Percentiles rank a stretch among this genome's conserved stretches.
Conservation (phyloP, 2,888 invertebrate genomes). For the Tiliacea citrago region DNA sequence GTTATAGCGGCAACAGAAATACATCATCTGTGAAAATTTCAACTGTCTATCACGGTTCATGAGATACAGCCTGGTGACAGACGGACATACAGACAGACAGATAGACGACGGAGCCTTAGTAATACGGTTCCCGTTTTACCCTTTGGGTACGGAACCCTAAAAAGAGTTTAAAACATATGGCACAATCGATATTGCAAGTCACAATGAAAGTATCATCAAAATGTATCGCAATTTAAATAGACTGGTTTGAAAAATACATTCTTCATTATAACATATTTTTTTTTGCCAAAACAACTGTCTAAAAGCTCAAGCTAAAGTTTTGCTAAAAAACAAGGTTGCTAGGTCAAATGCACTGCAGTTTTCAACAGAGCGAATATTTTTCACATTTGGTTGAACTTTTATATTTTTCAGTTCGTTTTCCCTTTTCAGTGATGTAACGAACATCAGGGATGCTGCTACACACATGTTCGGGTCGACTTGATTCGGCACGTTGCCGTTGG, state of each 20-base stretch:
- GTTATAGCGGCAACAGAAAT: no score
- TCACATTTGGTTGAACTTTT: not conserved
- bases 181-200: not conserved
- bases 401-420: not conserved
- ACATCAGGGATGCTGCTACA: not conserved
- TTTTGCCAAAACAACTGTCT: not conserved
- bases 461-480: no score
- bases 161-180: not conserved
- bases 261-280: not conserved
- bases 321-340: not conserved
- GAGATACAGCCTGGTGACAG: no score
- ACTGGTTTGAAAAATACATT: not conserved
- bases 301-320: not conserved
- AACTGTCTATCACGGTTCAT: no score
- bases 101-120: no score
- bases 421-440: not conserved
- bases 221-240: no score
- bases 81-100: no score
- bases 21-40: no score
- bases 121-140: no score
- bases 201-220: not conserved
- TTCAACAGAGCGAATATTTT: not conserved
- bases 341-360: not conserved
- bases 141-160: no score
- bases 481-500: no score